Conservation (phyloP, 30 jellyfish, hydroid and myxozoan species). For the Pseudorhiza aurosa region DNA sequence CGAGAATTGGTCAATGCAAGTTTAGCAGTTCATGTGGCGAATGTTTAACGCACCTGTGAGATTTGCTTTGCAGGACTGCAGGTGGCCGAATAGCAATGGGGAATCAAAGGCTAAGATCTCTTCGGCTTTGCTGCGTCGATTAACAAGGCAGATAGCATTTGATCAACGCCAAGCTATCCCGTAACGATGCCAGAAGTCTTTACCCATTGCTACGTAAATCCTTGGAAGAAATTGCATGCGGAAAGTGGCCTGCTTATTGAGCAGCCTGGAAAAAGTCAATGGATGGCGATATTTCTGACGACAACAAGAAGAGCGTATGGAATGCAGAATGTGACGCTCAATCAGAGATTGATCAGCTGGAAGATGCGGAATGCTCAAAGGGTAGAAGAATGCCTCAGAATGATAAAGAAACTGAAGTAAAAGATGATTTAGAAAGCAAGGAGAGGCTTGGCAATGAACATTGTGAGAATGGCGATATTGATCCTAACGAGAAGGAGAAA, state of each 20-base stretch:
- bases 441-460: not conserved
- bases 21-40: too few relatives aligned
- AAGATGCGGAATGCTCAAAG: not conserved
- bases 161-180: slow-evolving; percentile 39
- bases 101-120: slow-evolving; percentile 37
- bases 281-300: not conserved
- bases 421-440: not conserved
- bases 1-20: not conserved
- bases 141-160: not conserved
- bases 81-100: slow-evolving; percentile 43
- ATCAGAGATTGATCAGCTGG: not conserved
- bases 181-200: slow-evolving; percentile 3
- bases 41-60: slow-evolving; percentile 46
- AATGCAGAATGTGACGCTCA: not conserved
- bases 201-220: not conserved
- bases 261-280: not conserved
- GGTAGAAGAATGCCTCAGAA: not conserved
- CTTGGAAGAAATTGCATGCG: not conserved
- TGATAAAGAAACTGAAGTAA: not conserved
- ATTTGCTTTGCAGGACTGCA: slow-evolving; percentile 25
- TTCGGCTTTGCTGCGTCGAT: slow-evolving; percentile 55
- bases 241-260: not conserved
- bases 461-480: not conserved
- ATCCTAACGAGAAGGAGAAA: not conserved
- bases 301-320: not conserved